Conservation (phyloP, 2,888 invertebrate species). For the Metacarcinus magister region DNA sequence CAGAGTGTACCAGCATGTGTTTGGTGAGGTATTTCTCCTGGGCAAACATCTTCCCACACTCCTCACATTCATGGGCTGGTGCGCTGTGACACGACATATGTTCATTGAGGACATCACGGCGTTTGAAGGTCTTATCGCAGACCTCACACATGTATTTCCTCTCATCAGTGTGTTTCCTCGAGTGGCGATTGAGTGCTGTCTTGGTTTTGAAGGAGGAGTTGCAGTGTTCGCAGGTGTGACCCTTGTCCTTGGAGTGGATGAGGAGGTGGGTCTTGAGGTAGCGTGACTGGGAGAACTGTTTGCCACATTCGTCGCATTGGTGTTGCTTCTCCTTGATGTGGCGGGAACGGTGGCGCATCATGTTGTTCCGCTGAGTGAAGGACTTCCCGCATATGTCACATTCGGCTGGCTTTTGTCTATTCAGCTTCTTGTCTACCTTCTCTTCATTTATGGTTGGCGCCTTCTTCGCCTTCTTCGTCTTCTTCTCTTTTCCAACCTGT, state of each 20-base stretch:
- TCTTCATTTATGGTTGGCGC: background rate
- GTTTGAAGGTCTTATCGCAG: background rate
- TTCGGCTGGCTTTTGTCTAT: background rate
- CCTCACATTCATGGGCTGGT: background rate
- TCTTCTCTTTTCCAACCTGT: background rate
- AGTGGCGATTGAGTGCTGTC: background rate
- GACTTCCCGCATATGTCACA: background rate
- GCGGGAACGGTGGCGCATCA: background rate
- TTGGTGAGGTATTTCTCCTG: background rate
- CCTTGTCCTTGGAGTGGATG: background rate
- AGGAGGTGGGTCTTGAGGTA: background rate
- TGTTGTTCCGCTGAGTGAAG: background rate
- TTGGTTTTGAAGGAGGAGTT: background rate
- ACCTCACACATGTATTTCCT: background rate
- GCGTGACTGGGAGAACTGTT: background rate
- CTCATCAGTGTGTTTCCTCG: background rate
- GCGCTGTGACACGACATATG: background rate
- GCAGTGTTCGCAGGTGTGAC: background rate
- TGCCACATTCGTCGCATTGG: background rate
- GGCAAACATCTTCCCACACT: background rate
- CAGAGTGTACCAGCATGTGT: slow-evolving; percentile 7
- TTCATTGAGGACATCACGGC: background rate
- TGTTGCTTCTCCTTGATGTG: background rate
- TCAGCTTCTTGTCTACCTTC: background rate
- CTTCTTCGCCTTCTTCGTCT: too few species aligned